These are phyloP conservation scores for Echeneis naucrates DNA, from an alignment of 2,797 vertebrate genomes.

Conservation along the genomic window DNA sequence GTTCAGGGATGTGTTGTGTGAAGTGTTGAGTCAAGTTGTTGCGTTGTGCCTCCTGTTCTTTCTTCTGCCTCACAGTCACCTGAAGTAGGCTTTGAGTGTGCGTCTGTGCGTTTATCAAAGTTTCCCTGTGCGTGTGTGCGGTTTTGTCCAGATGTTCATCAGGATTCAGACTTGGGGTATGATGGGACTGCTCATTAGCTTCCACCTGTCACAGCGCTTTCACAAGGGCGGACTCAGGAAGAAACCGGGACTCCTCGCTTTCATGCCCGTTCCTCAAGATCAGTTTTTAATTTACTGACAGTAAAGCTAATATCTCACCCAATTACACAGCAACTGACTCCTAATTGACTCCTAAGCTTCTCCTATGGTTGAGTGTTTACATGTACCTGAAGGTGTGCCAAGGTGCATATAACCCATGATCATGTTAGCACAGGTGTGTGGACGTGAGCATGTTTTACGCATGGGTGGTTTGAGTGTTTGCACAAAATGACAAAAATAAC, in stretches of 20 bases:
- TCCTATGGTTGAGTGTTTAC: conserved; percentile 69
- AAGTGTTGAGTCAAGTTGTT: conserved; percentile 14
- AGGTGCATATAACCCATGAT: conserved; percentile 56
- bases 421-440: conserved; percentile 54
- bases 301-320: conserved; percentile 86
- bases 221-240: conserved; percentile 48
- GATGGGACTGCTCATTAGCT: conserved; percentile 64
- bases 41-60: conserved; percentile 1
- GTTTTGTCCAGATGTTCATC: conserved; percentile 70
- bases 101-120: conserved; percentile 12
- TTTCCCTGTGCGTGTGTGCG: conserved; percentile 5
- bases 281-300: conserved; percentile 87
- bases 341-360: conserved; percentile 82
- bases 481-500: background rate
- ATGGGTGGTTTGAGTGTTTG: conserved; percentile 8
- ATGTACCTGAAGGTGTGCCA: conserved; percentile 71
- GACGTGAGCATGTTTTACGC: background rate
- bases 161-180: conserved; percentile 41
- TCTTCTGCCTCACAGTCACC: conserved; percentile 2
- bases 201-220: conserved; percentile 64
- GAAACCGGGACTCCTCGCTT: conserved; percentile 52
- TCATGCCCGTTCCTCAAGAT: conserved; percentile 81
- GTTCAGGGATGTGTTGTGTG: conserved; percentile 12
- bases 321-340: conserved; percentile 87
- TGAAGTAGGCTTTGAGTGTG: conserved; percentile 4